Evolutionary conservation across 2,797 vertebrate genomes (phyloP).

Genomic region (Pempheris klunzingeri): DNA sequence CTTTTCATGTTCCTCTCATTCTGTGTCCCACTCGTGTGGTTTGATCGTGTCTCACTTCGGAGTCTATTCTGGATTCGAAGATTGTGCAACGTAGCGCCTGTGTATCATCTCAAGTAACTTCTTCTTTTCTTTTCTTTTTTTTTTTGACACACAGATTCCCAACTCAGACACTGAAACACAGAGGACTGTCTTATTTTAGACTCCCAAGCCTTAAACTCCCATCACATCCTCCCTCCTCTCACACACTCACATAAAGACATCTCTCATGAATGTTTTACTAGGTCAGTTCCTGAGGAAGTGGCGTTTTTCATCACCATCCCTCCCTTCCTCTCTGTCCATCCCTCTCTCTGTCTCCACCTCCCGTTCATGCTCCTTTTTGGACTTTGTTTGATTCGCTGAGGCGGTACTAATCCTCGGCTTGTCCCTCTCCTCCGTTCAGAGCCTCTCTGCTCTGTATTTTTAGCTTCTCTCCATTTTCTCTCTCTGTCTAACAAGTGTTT

Average conservation of each 20-base stretch:
- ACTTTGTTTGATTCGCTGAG: slow-evolving; percentile 69
- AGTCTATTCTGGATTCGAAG: slow-evolving; percentile 49
- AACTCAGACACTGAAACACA: slow-evolving; percentile 40
- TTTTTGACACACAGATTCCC: slow-evolving; percentile 39
- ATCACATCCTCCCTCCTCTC: slow-evolving; percentile 17
- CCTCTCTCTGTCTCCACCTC: slow-evolving; percentile 56
- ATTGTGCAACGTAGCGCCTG: slow-evolving; percentile 14
- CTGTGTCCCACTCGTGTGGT: slow-evolving; percentile 7
- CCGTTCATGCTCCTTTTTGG: slow-evolving; percentile 47
- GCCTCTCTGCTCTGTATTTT: slow-evolving; percentile 67
- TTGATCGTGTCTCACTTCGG: slow-evolving; percentile 11
- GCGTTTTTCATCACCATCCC: slow-evolving; percentile 48
- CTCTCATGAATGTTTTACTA: slow-evolving; percentile 77
- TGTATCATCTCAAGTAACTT: slow-evolving; percentile 52
- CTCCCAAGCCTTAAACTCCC: slow-evolving; percentile 37
- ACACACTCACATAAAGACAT: slow-evolving; percentile 43
- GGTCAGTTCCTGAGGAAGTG: slow-evolving; percentile 69
- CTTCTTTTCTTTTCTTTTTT: background rate
- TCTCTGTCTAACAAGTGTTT: slow-evolving; percentile 63
- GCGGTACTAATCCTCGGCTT: slow-evolving; percentile 65
- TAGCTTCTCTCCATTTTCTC: slow-evolving; percentile 56
- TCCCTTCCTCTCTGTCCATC: slow-evolving; percentile 30
- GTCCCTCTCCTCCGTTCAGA: slow-evolving; percentile 58
- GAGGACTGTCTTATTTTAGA: slow-evolving; percentile 67
- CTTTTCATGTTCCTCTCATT: slow-evolving; percentile 17